Base-by-base conservation (phyloP, 2,113 vertebrate genomes). In the Halcyon malimbica region DNA sequence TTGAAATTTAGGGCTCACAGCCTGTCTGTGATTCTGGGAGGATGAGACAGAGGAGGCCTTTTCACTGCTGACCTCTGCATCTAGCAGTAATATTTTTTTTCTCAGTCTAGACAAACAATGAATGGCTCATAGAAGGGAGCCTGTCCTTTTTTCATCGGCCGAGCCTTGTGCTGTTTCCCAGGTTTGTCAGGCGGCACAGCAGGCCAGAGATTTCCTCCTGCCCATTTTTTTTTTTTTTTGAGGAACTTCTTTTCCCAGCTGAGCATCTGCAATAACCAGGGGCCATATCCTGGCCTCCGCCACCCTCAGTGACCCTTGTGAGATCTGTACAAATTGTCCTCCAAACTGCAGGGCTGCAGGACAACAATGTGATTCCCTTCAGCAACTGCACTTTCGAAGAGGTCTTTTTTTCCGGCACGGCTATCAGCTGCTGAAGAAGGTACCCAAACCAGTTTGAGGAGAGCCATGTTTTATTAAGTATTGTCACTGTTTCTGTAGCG, bases 41-140 rank as follows among this genome's bases (percentile, higher is more conserved):
- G 42, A 74, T 78, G 65, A 79, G 60, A 83, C n/a, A 53, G 67
- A 92, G 18, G 42, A 81, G 39, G 41, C 31, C 50, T 83, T 84
- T 82, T 68, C 62, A 60, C 71, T 80, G 63, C 85, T 93, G 93
- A 92, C 75, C 88, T 94, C 71, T 86, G 50, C 53, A 68, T 74
- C 79, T 63, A 54, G 41, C 60, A 91, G 54, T 83, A 57, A 20
- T 57, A 29, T 79, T 37, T 83, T 83, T 76, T 70, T 67, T 33
- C 44, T 81, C 44, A 6, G 42, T 74, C 90, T 77, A 70, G 76
- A 67, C 41, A 82, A 84, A 81, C 29, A 13, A 35, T 16, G 33
- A 88, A 62, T 70, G 50, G 41, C 76, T 83, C 60, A 41, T 39
- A 65, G 74, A 33, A 28, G 48, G 18, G 26, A 56, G n/a, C 35